Evolutionary conservation across 2,888 invertebrate genomes (phyloP).

Genomic region (Eristalinus sepulchralis): DNA sequence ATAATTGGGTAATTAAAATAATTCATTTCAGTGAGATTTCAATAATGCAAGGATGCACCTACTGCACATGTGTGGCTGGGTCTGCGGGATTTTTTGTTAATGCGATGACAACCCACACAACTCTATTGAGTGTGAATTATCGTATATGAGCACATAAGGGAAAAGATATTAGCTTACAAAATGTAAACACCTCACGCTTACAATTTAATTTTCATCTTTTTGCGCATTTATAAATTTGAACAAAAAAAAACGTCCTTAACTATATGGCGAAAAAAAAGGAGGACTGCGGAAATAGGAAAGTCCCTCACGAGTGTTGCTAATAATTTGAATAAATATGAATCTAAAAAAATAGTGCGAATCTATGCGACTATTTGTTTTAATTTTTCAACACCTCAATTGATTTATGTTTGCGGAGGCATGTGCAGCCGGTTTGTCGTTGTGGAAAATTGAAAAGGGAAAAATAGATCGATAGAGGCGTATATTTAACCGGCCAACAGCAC

Average conservation of each 20-base stretch:
- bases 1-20: constrained; percentile 21
- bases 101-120: background rate
- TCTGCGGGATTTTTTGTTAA: background rate
- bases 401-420: background rate
- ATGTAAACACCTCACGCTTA: background rate
- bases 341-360: background rate
- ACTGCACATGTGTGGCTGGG: background rate
- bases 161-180: background rate
- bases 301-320: background rate
- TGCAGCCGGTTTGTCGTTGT: background rate
- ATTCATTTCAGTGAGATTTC: background rate
- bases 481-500: background rate
- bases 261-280: background rate
- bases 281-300: background rate
- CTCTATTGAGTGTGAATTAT: background rate
- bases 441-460: too few relatives aligned
- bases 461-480: background rate
- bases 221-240: too few relatives aligned
- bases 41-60: background rate
- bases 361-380: background rate
- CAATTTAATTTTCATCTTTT: background rate
- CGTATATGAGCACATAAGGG: background rate
- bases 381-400: background rate
- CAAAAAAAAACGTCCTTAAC: background rate
- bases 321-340: background rate